Evolutionary conservation across 2,113 vertebrate species (phyloP).

Genomic region (Origma solitaria): DNA sequence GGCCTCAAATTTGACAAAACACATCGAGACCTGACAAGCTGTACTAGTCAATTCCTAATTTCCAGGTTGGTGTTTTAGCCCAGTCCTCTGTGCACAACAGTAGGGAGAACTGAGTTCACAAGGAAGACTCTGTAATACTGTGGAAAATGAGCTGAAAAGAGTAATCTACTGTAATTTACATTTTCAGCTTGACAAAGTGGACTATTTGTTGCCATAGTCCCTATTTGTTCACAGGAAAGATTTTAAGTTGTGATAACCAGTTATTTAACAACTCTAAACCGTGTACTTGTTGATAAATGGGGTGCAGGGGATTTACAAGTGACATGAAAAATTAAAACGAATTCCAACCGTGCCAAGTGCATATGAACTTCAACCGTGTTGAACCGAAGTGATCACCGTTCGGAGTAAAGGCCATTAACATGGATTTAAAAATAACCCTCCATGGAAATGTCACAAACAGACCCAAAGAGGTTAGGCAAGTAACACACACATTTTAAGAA

Average conservation of each 20-base stretch:
- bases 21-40: not conserved
- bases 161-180: not conserved
- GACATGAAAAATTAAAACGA: not conserved
- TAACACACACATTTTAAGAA: not conserved
- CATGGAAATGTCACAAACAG: not conserved
- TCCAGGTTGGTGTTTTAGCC: not conserved
- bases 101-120: not conserved
- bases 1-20: not conserved
- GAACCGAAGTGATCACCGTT: constrained; percentile 2
- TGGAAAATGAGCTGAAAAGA: not conserved
- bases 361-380: not conserved
- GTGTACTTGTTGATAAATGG: not conserved
- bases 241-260: not conserved
- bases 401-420: constrained; percentile 22
- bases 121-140: constrained; percentile 6
- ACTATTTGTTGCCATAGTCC: not conserved
- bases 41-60: not conserved
- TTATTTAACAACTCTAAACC: not conserved
- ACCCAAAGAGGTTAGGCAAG: not conserved
- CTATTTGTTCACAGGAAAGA: not conserved
- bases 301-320: not conserved
- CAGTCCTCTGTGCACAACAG: not conserved
- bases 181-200: not conserved
- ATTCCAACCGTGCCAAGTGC: not conserved
- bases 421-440: constrained; percentile 9